Evolutionary conservation across 2,797 vertebrate species (phyloP), one percentile per base, ranked within the genome.

Genomic region (Ptychobarbus kaznakovi): DNA sequence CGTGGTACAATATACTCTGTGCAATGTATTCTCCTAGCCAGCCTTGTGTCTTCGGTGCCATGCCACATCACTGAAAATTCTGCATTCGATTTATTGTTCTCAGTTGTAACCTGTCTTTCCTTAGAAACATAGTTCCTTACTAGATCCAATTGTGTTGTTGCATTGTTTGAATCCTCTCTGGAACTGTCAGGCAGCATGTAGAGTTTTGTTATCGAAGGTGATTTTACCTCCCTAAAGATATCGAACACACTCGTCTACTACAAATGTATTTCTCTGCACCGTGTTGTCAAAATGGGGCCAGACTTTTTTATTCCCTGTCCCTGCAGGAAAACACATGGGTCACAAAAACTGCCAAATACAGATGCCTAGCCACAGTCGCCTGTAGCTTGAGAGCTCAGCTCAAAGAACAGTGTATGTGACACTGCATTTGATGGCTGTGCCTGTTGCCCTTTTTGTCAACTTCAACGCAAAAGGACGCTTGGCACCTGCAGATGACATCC

Each of bases 401-500:
- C 40, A 75, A 56, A 77, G 78, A 66, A 28, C 11, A 20, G 32
- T 82, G 80, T 81, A 66, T 80, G 40, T 72, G 58, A 65, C 73
- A 85, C 40, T 78, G 81, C 38, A 74, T 83, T 80, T 79, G 68
- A 80, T 72, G 68, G 77, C 70, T 82, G 74, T 72, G 22, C 20
- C 15, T 73, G 73, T 81, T 42, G 42, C 84, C 68, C 35, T 75
- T 80, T 81, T 76, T 84, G 79, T 86, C 61, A 61, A 73, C 53
- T 13, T 16, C 46, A 70, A 61, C 18, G 58, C 25, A 22, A 73
- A 82, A 86, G 58, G 51, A 83, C 53, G 77, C 28, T 81, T 82
- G 81, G 74, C 84, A 87, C 75, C 89, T 87, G 84, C 82, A 84
- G 78, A 80, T 74, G 83, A 83, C 78, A 86, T 88, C 80, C 75